Evolutionary conservation across 2,888 invertebrate species (phyloP), one percentile per base, ranked within the genome.

Genomic region (Baronia brevicornis): DNA sequence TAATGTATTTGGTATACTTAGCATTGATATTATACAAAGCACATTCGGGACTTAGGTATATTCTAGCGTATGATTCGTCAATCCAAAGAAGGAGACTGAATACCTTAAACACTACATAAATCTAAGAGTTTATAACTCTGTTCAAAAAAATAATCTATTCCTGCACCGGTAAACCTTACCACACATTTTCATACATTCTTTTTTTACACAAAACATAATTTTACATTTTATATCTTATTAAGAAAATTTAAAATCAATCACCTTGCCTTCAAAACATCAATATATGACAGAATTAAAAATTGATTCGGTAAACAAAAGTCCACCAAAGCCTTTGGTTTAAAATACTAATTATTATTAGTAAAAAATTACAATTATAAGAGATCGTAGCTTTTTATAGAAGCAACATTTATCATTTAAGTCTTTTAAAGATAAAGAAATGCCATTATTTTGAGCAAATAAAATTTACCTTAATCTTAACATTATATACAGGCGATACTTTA

Each of bases 51-150:
- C 84, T 84, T 84, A 80, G 84, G 84, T 79, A 72, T 77, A 78
- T 77, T 80, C 84, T 84, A 84, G 84, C 84, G 80, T 82, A 84
- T 84, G 84, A 80, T 70, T 67, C 51, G 68, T 79, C 69, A 22
- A 69, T 70, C 78, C 73, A 42, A 7, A 34, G 2, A 40, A 41
- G 74, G 73, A 72, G 69, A 75, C 74, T 50, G 57, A 58, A 53
- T 51, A 36, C 43, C 38, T 44, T 47, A 49, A 51, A 48, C 25
- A 37, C 51, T 56, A 54, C 60, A 60, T 36, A 42, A 42, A 51
- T 22, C 41, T 51, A 18, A 27, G 79, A 70, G 79, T 78, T 79
- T 55, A 47, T 44, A 80, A 80, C 79, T 61, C 68, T 48, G 45
- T 43, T 29, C 30, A 41, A 43, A 60, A 48, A 44, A 50, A 63